Evolutionary conservation across 2,888 invertebrate genomes (phyloP), one percentile per base, ranked within the genome.

Genomic region (Mimachlamys varia): DNA sequence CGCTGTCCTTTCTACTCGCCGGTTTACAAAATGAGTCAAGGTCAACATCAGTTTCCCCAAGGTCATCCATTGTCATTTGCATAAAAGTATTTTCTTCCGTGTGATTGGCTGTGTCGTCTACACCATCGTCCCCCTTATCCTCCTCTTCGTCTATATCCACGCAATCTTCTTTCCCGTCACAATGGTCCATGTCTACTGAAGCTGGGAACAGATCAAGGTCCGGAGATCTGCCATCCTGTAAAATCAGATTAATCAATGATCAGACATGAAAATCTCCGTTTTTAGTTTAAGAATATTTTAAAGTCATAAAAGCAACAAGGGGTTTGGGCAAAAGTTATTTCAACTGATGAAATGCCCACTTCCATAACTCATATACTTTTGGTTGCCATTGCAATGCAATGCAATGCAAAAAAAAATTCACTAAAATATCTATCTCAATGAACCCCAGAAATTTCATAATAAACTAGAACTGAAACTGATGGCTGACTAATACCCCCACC

Each of bases 1-100:
- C 33, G 12, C 62, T 62, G 22, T 27, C 33, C 7, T 27, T 33
- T 76, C 76, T 76, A 27, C 76, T 76, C 10, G 76, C 27, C 0
- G 88, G 38, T 33, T 90, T 89, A 89, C 91, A 91, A 58, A 91
- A 91, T 33, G 91, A 91, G 87, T 91, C 90, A 19, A 88, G 22
- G 12, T 89, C 53, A 27, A 90, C 89, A 10, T 90, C 90, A 33
- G 90, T 89, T 49, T 89, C 44, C 15, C 90, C 91, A 49, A 91
- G 89, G 89, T 91, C 91, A 49, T 90, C 91, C 91, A 91, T 90
- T 49, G 90, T 91, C 50, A 90, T 88, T 58, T 91, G 91, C 88
- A 90, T 87, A 53, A 91, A 91, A 0, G 90, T 89, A 33, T 90
- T 89, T 27, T 91, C 91, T 27, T 88, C 88, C 7, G 33, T 88